Percentiles rank a stretch among this genome's conserved stretches.
These are phyloP conservation scores for Ganaspis brasiliensis DNA, from an alignment of 2,888 invertebrate genomes.

Conservation along the genomic window DNA sequence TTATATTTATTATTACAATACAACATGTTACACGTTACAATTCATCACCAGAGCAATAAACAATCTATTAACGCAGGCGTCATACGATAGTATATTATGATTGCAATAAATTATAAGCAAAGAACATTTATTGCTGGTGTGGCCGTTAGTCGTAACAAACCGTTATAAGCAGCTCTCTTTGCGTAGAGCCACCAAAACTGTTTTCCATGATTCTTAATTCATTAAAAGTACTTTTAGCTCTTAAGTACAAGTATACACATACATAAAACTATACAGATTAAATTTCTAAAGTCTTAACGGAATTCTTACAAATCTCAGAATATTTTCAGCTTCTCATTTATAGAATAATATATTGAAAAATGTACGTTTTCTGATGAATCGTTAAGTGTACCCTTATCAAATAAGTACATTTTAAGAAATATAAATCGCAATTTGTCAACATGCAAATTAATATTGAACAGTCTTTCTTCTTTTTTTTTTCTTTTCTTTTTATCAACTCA, in stretches of 20 bases:
- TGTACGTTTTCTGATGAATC: neutral
- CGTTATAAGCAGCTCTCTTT: conserved; percentile 35
- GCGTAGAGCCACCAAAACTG: conserved; percentile 26
- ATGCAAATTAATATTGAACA: neutral
- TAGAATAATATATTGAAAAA: neutral
- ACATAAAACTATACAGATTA: conserved; percentile 29
- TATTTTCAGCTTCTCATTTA: neutral
- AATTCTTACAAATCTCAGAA: neutral
- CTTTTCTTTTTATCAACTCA: neutral
- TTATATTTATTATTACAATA: too few relatives aligned
- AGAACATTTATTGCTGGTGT: conserved; percentile 40
- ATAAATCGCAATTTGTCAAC: neutral
- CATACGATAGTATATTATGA: conserved; percentile 11
- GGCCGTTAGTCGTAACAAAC: conserved; percentile 11
- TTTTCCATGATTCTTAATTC: conserved; percentile 17
- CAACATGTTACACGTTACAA: conserved; percentile 35
- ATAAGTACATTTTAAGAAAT: neutral
- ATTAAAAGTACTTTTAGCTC: conserved; percentile 3
- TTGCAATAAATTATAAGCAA: conserved; percentile 44
- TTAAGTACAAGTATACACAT: conserved; percentile 34
- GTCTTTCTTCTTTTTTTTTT: neutral
- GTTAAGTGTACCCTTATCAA: neutral
- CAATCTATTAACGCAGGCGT: conserved; percentile 38
- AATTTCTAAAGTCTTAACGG: conserved; percentile 13
- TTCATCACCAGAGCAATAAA: conserved; percentile 41